A percentile compares a stretch with the other conserved stretches of the same genome.
phyloP scores from a whole-genome alignment of 2,113 vertebrate species.

The Suncus etruscus region DNA sequence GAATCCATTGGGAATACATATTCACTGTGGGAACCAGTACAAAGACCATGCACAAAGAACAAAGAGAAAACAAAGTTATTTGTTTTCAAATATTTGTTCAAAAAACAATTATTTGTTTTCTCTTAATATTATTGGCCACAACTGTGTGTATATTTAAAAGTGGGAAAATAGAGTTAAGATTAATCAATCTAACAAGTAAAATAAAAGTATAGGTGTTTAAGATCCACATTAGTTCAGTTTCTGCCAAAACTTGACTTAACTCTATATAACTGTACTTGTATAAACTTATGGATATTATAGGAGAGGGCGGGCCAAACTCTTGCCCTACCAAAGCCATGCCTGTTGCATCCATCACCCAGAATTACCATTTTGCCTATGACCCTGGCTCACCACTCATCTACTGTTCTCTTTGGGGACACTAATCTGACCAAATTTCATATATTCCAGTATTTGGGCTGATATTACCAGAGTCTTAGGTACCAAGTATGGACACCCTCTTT shows the following conservation, averaged over 20 bases:
- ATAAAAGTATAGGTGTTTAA: constrained; percentile 32
- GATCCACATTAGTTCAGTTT: constrained; percentile 32
- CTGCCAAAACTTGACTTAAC: constrained; percentile 51
- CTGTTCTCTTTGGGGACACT: too few species aligned
- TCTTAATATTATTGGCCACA: constrained; percentile 42
- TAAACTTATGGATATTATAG: too few species aligned
- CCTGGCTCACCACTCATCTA: too few species aligned
- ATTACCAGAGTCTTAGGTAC: too few species aligned
- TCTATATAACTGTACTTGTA: not conserved
- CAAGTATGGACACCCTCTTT: too few species aligned
- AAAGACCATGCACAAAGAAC: constrained; percentile 37
- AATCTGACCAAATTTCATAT: too few species aligned
- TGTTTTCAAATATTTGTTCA: not conserved
- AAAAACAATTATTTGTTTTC: constrained; percentile 36
- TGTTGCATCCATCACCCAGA: too few species aligned
- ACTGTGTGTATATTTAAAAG: constrained; percentile 22
- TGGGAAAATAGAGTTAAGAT: constrained; percentile 44
- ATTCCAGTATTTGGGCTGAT: too few species aligned
- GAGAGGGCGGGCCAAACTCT: too few species aligned
- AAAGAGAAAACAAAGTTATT: constrained; percentile 45
- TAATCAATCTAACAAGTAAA: constrained; percentile 36
- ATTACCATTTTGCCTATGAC: too few species aligned
- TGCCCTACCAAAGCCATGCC: too few species aligned
- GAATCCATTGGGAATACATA: constrained; percentile 38
- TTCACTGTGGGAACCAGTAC: constrained; percentile 21